These are phyloP conservation scores for Acyrthosiphon pisum DNA, from an alignment of 1,140 invertebrate species.

Conservation along the genomic window DNA sequence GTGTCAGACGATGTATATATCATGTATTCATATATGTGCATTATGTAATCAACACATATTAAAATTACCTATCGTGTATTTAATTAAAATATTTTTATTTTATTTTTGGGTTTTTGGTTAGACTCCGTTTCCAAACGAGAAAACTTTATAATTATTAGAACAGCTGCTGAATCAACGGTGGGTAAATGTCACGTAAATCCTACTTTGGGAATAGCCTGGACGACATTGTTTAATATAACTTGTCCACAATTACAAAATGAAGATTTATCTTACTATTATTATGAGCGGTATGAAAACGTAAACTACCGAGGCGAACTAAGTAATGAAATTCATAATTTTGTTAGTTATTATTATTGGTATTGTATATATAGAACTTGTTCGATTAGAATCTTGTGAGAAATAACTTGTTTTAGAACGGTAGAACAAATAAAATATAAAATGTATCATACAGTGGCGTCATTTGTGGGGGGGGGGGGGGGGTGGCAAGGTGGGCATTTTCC, in stretches of 20 bases:
- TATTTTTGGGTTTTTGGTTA: neutral
- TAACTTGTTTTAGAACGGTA: no score
- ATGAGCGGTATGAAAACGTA: neutral
- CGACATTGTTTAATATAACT: neutral
- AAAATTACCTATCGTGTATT: neutral
- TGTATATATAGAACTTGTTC: neutral
- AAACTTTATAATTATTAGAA: neutral
- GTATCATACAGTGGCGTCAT: no score
- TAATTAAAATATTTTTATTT: neutral
- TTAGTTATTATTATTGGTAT: neutral
- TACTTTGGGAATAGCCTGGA: neutral
- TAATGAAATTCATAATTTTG: neutral
- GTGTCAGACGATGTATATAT: no score
- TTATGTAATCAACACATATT: neutral
- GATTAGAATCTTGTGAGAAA: neutral
- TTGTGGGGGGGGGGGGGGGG: no score
- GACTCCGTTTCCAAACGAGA: neutral
- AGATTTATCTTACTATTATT: neutral
- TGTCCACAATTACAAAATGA: neutral
- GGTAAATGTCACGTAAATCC: constrained; percentile 9
- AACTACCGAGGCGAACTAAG: neutral
- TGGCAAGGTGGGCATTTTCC: no score
- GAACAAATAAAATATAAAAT: no score
- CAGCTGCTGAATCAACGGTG: neutral
- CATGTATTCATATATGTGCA: neutral